phyloP scores from a whole-genome alignment of 2,797 vertebrate species.

The Hylomyscus alleni region DNA sequence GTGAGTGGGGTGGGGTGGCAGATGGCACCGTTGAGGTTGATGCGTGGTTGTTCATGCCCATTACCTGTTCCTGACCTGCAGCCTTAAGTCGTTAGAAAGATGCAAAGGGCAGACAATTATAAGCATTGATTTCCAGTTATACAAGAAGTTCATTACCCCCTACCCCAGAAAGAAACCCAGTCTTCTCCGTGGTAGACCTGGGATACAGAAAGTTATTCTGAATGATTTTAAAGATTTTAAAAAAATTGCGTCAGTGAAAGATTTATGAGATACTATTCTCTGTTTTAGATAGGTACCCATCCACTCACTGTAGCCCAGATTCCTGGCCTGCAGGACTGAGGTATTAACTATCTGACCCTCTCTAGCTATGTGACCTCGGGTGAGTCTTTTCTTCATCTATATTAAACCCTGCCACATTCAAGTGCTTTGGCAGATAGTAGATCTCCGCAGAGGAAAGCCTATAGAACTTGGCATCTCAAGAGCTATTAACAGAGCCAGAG shows the following conservation, averaged over 20 bases:
- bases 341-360: background rate
- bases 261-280: background rate
- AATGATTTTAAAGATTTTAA: background rate
- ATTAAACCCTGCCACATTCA: background rate
- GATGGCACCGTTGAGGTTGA: background rate
- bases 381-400: background rate
- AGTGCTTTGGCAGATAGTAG: background rate
- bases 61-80: background rate
- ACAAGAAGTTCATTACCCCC: background rate
- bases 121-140: background rate
- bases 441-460: background rate
- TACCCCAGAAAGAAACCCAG: background rate
- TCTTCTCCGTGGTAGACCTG: background rate
- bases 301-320: background rate
- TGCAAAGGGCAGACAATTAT: background rate
- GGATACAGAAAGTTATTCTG: background rate
- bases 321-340: background rate
- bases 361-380: background rate
- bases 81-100: background rate
- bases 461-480: background rate
- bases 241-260: conserved; percentile 4
- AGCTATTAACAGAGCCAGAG: background rate
- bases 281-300: background rate
- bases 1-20: background rate
- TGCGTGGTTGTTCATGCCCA: background rate